Evolutionary conservation across 2,888 invertebrate genomes (phyloP).

Genomic region (Allygus modestus): DNA sequence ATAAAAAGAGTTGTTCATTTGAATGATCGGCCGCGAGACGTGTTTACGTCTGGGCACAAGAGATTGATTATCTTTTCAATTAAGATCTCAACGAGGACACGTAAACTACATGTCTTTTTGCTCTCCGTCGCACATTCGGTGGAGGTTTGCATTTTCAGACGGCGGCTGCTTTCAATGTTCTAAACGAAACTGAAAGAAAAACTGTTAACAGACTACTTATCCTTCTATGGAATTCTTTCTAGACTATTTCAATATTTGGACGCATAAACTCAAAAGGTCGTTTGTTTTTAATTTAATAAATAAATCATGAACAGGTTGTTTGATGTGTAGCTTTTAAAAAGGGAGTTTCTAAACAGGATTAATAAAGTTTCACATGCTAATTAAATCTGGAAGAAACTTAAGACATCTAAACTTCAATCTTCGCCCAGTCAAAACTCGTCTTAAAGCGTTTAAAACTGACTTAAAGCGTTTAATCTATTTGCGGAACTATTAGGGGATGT

Average conservation of each 20-base stretch:
- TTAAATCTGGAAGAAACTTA: not conserved
- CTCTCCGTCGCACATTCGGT: not conserved
- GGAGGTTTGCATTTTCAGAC: not conserved
- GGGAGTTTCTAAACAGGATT: not conserved
- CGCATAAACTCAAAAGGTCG: not conserved
- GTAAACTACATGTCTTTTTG: not conserved
- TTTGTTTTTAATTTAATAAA: not conserved
- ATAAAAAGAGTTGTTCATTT: conserved; percentile 43
- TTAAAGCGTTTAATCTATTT: conserved; percentile 15
- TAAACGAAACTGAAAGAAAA: no score
- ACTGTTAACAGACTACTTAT: no score
- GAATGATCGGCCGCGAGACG: conserved; percentile 8
- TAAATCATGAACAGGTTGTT: not conserved
- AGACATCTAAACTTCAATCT: conserved; percentile 12
- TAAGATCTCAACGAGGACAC: conserved; percentile 25
- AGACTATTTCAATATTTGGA: not conserved
- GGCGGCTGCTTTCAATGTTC: not conserved
- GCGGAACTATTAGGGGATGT: conserved; percentile 36
- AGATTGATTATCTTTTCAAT: conserved; percentile 9
- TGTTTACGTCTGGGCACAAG: not conserved
- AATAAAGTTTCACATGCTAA: conserved; percentile 2
- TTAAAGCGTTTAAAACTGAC: conserved; percentile 29
- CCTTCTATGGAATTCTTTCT: not conserved
- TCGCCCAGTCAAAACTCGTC: conserved; percentile 28
- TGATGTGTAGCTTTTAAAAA: not conserved